phyloP scores from a whole-genome alignment of 2,888 invertebrate genomes.

The Bembecia ichneumoniformis region DNA sequence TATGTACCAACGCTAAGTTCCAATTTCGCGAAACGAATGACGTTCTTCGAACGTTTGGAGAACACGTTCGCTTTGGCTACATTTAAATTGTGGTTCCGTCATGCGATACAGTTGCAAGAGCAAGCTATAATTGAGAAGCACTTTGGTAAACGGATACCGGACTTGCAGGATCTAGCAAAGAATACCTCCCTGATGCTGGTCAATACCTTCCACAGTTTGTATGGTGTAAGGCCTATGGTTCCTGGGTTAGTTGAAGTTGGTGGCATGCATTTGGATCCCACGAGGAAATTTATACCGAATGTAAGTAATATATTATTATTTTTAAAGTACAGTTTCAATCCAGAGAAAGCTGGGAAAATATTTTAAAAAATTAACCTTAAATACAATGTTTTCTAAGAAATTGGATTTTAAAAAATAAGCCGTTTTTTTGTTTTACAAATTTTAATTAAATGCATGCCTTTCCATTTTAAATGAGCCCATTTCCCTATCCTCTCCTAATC shows the following conservation, averaged over 20 bases:
- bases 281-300: slow-evolving; percentile 49
- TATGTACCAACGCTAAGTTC: slow-evolving; percentile 69
- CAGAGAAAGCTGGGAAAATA: neutral
- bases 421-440: too few species aligned
- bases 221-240: slow-evolving; percentile 68
- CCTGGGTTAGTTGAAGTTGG: slow-evolving; percentile 76
- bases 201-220: slow-evolving; percentile 75
- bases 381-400: too few species aligned
- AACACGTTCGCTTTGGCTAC: slow-evolving; percentile 38
- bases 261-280: slow-evolving; percentile 70
- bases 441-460: too few species aligned
- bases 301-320: slow-evolving; percentile 28
- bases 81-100: slow-evolving; percentile 43
- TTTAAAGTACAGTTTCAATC: slow-evolving; percentile 2
- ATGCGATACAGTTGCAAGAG: slow-evolving; percentile 39
- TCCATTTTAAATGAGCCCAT: too few species aligned
- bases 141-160: slow-evolving; percentile 59
- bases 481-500: too few species aligned
- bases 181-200: slow-evolving; percentile 69
- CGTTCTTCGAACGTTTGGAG: slow-evolving; percentile 59
- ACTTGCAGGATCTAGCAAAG: slow-evolving; percentile 62
- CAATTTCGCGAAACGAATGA: slow-evolving; percentile 57
- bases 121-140: slow-evolving; percentile 49
- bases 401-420: too few species aligned
- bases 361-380: slow-evolving; percentile 1